These are phyloP conservation scores for Alca torda DNA, from an alignment of 2,797 vertebrate genomes.

Conservation along the genomic window DNA sequence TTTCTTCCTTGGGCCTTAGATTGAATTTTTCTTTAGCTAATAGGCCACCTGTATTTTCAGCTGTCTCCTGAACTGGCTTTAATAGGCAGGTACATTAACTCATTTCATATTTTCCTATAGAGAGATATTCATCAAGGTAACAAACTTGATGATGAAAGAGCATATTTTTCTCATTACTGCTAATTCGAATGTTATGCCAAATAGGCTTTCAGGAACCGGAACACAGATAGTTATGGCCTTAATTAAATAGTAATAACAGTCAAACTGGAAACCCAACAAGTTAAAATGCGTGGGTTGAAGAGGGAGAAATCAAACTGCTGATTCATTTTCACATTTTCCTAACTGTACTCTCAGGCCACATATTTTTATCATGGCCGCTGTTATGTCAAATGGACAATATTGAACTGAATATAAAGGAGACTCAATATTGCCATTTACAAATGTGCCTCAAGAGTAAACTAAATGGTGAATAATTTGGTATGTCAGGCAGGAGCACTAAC, in stretches of 20 bases:
- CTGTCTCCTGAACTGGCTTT: slow-evolving; percentile 22
- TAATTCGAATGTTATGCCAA: slow-evolving; percentile 31
- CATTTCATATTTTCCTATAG: slow-evolving; percentile 23
- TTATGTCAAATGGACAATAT: slow-evolving; percentile 49
- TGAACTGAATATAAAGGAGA: slow-evolving; percentile 41
- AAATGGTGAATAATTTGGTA: slow-evolving; percentile 43
- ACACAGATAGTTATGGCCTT: slow-evolving; percentile 24
- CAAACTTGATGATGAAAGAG: slow-evolving; percentile 38
- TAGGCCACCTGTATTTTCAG: not conserved
- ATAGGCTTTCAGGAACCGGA: slow-evolving; percentile 44
- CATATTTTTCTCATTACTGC: slow-evolving; percentile 15
- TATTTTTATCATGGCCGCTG: slow-evolving; percentile 43
- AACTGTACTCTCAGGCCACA: slow-evolving; percentile 38
- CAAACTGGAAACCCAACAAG: slow-evolving; percentile 15
- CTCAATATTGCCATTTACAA: slow-evolving; percentile 48
- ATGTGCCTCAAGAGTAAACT: slow-evolving; percentile 32
- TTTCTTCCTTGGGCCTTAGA: not conserved
- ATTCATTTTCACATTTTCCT: slow-evolving; percentile 30
- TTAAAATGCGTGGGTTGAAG: not conserved
- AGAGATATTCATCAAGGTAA: slow-evolving; percentile 49
- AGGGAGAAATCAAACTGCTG: slow-evolving; percentile 42
- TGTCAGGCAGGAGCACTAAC: slow-evolving; percentile 31
- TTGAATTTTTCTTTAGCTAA: slow-evolving; percentile 30
- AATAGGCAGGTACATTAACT: slow-evolving; percentile 18
- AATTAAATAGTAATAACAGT: slow-evolving; percentile 45